Evolutionary conservation across 1,140 invertebrate species (phyloP).

Genomic region (Plutomurus gul): DNA sequence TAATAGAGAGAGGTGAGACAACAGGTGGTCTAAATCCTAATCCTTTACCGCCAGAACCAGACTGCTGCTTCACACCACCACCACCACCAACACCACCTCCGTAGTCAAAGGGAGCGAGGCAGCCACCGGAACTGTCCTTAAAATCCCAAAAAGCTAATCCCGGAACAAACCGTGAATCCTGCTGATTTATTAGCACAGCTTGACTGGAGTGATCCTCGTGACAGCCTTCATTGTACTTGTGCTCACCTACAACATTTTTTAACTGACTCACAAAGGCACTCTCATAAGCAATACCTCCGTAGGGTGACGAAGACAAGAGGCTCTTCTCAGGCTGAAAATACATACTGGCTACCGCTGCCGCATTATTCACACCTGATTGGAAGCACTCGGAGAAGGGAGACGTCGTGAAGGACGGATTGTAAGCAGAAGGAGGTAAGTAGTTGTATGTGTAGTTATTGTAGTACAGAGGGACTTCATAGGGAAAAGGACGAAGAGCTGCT

Average conservation of each 20-base stretch:
- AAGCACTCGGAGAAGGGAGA: neutral
- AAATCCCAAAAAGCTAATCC: neutral
- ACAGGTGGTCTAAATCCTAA: neutral
- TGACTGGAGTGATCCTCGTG: neutral
- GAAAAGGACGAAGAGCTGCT: neutral
- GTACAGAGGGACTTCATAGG: neutral
- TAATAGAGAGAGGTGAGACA: neutral
- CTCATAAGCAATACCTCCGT: neutral
- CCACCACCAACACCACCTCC: neutral
- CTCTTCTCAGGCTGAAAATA: neutral
- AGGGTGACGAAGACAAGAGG: neutral
- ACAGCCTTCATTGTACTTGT: neutral
- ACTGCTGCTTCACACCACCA: neutral
- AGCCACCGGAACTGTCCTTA: neutral
- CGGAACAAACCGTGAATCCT: constrained; percentile 22
- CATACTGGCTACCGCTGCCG: neutral
- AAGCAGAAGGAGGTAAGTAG: neutral
- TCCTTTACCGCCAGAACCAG: neutral
- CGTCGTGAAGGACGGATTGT: neutral
- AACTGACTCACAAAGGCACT: neutral
- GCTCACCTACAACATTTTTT: neutral
- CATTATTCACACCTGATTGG: neutral
- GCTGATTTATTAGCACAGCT: constrained; percentile 20
- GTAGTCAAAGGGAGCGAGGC: neutral
- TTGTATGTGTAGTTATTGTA: neutral